Conservation (phyloP, 2,113 vertebrate species). For the Catagonus wagneri region DNA sequence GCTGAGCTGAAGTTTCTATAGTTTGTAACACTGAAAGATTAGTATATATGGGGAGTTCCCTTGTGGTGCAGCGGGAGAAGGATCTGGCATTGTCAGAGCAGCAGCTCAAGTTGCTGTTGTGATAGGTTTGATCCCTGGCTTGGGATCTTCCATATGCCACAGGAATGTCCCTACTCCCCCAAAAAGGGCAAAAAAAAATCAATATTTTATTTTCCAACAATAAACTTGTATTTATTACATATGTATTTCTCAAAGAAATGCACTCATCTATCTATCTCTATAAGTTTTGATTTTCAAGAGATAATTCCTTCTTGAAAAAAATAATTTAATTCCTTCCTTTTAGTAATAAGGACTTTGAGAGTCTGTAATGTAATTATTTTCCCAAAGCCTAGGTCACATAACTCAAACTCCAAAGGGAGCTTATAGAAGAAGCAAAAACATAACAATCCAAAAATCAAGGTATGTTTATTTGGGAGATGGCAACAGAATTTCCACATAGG, state of each 20-base stretch:
- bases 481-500: neutral
- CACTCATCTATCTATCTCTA: neutral
- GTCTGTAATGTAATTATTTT: constrained; percentile 25
- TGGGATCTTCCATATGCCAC: no score
- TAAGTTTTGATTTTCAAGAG: neutral
- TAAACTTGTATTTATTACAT: neutral
- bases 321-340: neutral
- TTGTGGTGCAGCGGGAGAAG: no score
- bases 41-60: no score
- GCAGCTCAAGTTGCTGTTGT: no score
- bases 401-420: neutral
- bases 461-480: neutral
- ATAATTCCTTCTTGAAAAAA: neutral
- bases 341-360: neutral
- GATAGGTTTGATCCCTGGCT: no score
- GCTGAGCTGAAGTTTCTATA: neutral
- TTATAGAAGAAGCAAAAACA: neutral
- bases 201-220: neutral
- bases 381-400: neutral
- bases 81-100: no score
- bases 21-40: neutral
- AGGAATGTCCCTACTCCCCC: no score
- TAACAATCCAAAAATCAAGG: neutral
- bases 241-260: neutral
- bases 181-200: neutral